Evolutionary conservation across 2,113 vertebrate genomes (phyloP).

Genomic region (Clinocottus analis): DNA sequence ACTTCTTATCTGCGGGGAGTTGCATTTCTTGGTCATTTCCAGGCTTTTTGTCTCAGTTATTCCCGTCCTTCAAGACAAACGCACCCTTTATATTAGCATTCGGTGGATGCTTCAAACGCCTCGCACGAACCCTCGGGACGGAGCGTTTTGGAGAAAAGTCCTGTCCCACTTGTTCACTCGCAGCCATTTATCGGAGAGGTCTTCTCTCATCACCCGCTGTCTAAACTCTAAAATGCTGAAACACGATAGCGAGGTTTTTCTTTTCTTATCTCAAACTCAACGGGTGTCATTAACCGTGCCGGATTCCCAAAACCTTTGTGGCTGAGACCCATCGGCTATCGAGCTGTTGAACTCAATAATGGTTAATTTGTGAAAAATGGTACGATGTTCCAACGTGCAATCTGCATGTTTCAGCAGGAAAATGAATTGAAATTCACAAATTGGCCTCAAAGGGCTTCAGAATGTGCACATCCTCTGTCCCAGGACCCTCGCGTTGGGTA

Average conservation of each 20-base stretch:
- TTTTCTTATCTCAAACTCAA: conserved; percentile 10
- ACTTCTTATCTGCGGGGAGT: conserved; percentile 25
- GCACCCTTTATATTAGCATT: conserved; percentile 24
- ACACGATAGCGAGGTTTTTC: neutral
- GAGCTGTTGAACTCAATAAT: neutral
- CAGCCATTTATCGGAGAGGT: conserved; percentile 21
- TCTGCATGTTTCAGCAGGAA: no score
- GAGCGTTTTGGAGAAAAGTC: conserved; percentile 24
- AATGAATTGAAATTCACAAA: no score
- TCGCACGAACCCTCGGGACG: conserved; percentile 5
- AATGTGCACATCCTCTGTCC: neutral
- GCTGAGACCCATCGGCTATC: neutral
- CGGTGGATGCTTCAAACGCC: conserved; percentile 38
- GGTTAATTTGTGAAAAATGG: neutral
- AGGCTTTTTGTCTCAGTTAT: neutral
- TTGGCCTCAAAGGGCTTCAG: neutral
- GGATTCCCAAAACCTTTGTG: neutral
- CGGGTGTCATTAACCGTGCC: neutral
- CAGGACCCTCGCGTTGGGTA: neutral
- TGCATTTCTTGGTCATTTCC: conserved; percentile 9
- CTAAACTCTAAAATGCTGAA: conserved; percentile 5
- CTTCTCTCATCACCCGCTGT: conserved; percentile 23
- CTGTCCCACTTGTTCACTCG: conserved; percentile 16
- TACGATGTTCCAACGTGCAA: no score
- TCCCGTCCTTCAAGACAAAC: conserved; percentile 12